These are phyloP conservation scores for Cerceris ruficornis DNA, from an alignment of 2,888 invertebrate genomes.

Conservation along the genomic window DNA sequence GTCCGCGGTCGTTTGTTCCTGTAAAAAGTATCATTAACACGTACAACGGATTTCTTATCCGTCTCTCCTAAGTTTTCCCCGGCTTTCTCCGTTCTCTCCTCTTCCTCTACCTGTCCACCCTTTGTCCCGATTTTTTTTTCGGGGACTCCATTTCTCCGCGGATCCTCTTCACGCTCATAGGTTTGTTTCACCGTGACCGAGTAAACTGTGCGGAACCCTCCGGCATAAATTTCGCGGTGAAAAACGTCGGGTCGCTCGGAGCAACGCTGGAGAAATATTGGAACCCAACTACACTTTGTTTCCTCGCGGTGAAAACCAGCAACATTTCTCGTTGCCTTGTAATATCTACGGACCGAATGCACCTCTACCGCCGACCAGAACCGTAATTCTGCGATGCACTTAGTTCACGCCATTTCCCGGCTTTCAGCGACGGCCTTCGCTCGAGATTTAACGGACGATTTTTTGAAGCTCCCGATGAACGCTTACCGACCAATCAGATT, in stretches of 20 bases:
- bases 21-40: slow-evolving; percentile 69
- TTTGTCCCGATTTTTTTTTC: slow-evolving; percentile 40
- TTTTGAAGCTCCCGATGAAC: too few relatives aligned
- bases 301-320: slow-evolving; percentile 29
- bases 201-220: slow-evolving; percentile 21
- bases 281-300: slow-evolving; percentile 46
- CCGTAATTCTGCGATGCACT: slow-evolving; percentile 40
- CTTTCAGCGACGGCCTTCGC: not conserved
- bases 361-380: slow-evolving; percentile 22
- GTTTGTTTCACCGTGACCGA: slow-evolving; percentile 16
- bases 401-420: slow-evolving; percentile 24
- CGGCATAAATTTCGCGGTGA: slow-evolving; percentile 56
- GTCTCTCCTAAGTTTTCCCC: slow-evolving; percentile 4
- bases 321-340: slow-evolving; percentile 32
- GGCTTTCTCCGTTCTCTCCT: slow-evolving; percentile 14
- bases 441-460: too few relatives aligned
- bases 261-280: slow-evolving; percentile 57
- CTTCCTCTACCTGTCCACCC: slow-evolving; percentile 11
- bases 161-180: slow-evolving; percentile 1
- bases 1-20: slow-evolving; percentile 56
- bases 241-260: slow-evolving; percentile 40
- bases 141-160: slow-evolving; percentile 7
- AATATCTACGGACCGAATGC: slow-evolving; percentile 42
- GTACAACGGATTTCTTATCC: slow-evolving; percentile 59
- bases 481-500: too few relatives aligned